Percentiles rank a stretch among this genome's conserved stretches.
These are phyloP conservation scores for Heliconius melpomene DNA, from an alignment of 1,140 invertebrate species.

Conservation along the genomic window DNA sequence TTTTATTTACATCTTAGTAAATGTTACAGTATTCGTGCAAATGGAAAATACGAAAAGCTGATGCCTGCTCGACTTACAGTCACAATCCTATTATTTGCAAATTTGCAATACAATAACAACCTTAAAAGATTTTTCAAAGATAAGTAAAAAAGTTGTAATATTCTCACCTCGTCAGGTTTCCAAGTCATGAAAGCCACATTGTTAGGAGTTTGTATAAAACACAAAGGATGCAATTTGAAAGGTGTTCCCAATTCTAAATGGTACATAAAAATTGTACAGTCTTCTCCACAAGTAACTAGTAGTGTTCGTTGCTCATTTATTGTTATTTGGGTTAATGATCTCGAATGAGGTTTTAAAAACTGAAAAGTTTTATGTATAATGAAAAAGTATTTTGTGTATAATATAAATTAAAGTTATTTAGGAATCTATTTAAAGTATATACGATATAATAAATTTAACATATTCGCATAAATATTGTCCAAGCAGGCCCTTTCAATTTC, in stretches of 20 bases:
- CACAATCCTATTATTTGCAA: too few species aligned
- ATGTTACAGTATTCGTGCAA: too few species aligned
- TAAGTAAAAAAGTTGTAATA: not conserved
- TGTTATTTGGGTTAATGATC: slow-evolving; percentile 82
- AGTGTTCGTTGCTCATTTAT: slow-evolving; percentile 82
- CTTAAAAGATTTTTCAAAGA: too few species aligned
- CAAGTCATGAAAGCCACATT: slow-evolving; percentile 84
- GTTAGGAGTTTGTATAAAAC: slow-evolving; percentile 84
- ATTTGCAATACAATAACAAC: too few species aligned
- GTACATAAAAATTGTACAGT: slow-evolving; percentile 86
- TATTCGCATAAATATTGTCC: too few species aligned
- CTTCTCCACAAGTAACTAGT: slow-evolving; percentile 84
- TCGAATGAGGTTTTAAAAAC: slow-evolving; percentile 85
- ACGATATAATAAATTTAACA: too few species aligned
- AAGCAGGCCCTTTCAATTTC: too few species aligned
- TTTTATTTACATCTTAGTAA: too few species aligned
- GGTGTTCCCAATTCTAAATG: slow-evolving; percentile 63
- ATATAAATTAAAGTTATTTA: not conserved
- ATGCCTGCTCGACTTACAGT: too few species aligned
- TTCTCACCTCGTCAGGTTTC: slow-evolving; percentile 78
- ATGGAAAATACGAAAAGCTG: too few species aligned
- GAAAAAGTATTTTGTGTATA: slow-evolving; percentile 41
- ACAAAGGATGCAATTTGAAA: slow-evolving; percentile 83
- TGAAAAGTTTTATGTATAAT: slow-evolving; percentile 48
- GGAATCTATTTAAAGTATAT: not conserved